A percentile compares a stretch with the other conserved stretches of the same genome.
Conservation (phyloP, 1,140 invertebrate species). For the Vollenhovia emeryi region DNA sequence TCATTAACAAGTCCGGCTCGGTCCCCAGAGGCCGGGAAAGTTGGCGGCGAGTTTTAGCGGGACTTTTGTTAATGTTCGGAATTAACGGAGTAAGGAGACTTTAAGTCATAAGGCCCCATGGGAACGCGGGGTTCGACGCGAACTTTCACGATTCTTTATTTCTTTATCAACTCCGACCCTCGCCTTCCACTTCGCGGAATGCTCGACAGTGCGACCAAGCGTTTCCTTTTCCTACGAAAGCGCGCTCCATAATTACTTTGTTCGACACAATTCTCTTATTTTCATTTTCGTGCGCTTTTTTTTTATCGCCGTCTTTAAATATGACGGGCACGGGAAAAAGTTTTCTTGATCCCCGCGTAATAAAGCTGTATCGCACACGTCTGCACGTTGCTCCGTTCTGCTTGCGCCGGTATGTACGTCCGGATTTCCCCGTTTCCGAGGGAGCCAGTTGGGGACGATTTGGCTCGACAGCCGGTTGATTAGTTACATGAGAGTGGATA, state of each 20-base stretch:
- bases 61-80: slow-evolving; percentile 86
- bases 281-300: slow-evolving; percentile 49
- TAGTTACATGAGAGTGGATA: slow-evolving; percentile 77
- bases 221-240: slow-evolving; percentile 69
- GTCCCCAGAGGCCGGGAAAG: slow-evolving; percentile 77
- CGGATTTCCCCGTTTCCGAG: slow-evolving; percentile 6
- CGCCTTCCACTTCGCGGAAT: slow-evolving; percentile 68
- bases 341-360: slow-evolving; percentile 1
- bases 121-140: slow-evolving; percentile 82
- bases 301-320: slow-evolving; percentile 20
- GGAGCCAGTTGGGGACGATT: slow-evolving; percentile 70
- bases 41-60: slow-evolving; percentile 84
- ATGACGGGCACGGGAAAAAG: slow-evolving; percentile 10
- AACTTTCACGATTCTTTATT: slow-evolving; percentile 85
- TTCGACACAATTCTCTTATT: slow-evolving; percentile 75
- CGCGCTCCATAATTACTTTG: slow-evolving; percentile 75
- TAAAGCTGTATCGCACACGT: neutral
- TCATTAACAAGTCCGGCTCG: slow-evolving; percentile 82
- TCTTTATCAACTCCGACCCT: slow-evolving; percentile 84
- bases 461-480: slow-evolving; percentile 77
- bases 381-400: neutral
- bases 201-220: slow-evolving; percentile 68
- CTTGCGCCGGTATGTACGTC: neutral
- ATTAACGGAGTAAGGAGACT: slow-evolving; percentile 85
- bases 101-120: slow-evolving; percentile 85